These are phyloP conservation scores for Malthinus seriepunctatus DNA, from an alignment of 2,888 invertebrate species.

Conservation along the genomic window DNA sequence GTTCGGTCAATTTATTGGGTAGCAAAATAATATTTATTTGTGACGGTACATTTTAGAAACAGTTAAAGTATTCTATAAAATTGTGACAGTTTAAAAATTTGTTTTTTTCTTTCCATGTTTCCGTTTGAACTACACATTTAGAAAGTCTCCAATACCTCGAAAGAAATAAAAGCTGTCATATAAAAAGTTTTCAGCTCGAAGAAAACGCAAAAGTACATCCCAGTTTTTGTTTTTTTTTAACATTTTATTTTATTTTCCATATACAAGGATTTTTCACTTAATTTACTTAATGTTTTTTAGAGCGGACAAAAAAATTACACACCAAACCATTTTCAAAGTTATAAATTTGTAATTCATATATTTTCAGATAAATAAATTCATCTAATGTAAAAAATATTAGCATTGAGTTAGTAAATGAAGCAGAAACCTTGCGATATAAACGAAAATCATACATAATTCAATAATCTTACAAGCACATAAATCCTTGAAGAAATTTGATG, in stretches of 20 bases:
- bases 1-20: too few species aligned
- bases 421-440: slow-evolving; percentile 3
- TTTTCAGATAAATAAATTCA: background rate
- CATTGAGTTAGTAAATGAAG: slow-evolving; percentile 5
- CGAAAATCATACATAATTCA: background rate
- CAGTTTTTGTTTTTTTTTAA: background rate
- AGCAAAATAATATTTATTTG: too few species aligned
- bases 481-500: background rate
- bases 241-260: too few species aligned
- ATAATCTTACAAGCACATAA: slow-evolving; percentile 1
- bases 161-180: slow-evolving; percentile 30
- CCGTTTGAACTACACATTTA: slow-evolving; percentile 26
- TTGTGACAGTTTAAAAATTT: slow-evolving; percentile 27
- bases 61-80: slow-evolving; percentile 1
- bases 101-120: slow-evolving; percentile 20
- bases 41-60: background rate
- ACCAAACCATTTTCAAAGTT: background rate
- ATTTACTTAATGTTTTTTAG: too few species aligned
- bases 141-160: slow-evolving; percentile 22
- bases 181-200: slow-evolving; percentile 27
- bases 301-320: too few species aligned
- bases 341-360: slow-evolving; percentile 4
- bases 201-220: slow-evolving; percentile 22
- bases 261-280: too few species aligned
- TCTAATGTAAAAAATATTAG: background rate